Conservation (phyloP, 2,888 invertebrate species). For the Enchytraeus crypticus region DNA sequence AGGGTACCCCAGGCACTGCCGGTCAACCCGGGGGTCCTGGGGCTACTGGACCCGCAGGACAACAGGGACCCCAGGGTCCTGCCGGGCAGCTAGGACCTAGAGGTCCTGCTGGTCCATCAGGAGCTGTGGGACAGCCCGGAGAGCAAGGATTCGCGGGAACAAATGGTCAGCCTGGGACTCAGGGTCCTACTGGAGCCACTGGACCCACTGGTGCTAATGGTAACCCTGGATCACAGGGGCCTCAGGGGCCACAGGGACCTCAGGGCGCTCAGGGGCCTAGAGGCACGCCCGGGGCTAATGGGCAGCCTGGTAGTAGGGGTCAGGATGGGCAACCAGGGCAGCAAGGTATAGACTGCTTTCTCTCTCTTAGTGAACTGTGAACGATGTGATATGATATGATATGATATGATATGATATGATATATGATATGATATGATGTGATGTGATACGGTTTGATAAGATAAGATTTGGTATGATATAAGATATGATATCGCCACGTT, state of each 20-base stretch:
- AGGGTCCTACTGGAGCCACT: conserved; percentile 41
- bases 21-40: conserved; percentile 39
- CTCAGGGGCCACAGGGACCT: conserved; percentile 43
- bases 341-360: too few species aligned
- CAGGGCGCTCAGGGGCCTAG: neutral
- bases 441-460: too few species aligned
- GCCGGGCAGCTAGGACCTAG: conserved; percentile 8
- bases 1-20: conserved; percentile 50
- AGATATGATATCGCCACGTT: too few species aligned
- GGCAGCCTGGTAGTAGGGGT: conserved; percentile 7
- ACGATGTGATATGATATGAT: too few species aligned
- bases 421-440: too few species aligned
- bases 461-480: too few species aligned
- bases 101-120: conserved; percentile 10
- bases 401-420: too few species aligned
- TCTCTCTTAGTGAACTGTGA: too few species aligned
- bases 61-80: conserved; percentile 10
- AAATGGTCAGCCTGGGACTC: conserved; percentile 35
- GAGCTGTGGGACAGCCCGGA: conserved; percentile 23
- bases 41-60: conserved; percentile 10
- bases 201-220: neutral
- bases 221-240: conserved; percentile 33
- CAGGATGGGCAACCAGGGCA: too few species aligned
- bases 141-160: conserved; percentile 15
- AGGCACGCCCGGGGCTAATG: conserved; percentile 1